A percentile compares a stretch with the other conserved stretches of the same genome.
Conservation (phyloP, 1,140 invertebrate species). For the Rhysida immarginata region DNA sequence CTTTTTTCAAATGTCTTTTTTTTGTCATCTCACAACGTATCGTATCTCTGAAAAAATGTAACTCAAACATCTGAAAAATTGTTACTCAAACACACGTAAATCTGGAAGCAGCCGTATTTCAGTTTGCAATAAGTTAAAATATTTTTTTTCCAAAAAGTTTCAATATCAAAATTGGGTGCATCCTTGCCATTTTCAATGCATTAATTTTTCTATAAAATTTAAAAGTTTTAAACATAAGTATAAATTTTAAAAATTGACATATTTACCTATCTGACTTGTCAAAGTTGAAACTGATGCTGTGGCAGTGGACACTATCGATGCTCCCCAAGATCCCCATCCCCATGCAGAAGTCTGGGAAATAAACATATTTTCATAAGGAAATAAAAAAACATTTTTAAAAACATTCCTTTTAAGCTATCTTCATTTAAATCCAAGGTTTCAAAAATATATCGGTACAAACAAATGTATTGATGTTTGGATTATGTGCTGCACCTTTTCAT, state of each 20-base stretch:
- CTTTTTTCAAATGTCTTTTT: no score
- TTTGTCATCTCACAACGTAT: no score
- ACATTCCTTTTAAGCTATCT: no score
- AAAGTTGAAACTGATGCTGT: conserved; percentile 52
- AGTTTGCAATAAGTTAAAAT: neutral
- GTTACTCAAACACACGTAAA: neutral
- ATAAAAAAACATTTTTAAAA: neutral
- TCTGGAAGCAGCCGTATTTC: neutral
- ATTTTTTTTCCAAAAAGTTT: neutral
- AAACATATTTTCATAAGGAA: neutral
- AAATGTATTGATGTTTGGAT: no score
- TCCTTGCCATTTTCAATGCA: neutral
- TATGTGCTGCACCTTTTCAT: no score
- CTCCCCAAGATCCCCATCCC: conserved; percentile 46
- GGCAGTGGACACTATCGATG: conserved; percentile 53
- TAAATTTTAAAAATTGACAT: neutral
- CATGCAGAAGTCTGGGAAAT: conserved; percentile 30
- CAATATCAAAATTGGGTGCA: neutral
- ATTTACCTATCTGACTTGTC: conserved; percentile 50
- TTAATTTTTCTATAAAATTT: neutral
- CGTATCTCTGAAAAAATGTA: no score
- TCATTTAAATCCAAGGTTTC: no score
- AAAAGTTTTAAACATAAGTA: neutral
- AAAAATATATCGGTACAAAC: neutral
- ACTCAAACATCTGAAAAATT: no score